Base-by-base conservation (phyloP, 2,797 vertebrate genomes). In the Melanotaenia maccullochi region DNA sequence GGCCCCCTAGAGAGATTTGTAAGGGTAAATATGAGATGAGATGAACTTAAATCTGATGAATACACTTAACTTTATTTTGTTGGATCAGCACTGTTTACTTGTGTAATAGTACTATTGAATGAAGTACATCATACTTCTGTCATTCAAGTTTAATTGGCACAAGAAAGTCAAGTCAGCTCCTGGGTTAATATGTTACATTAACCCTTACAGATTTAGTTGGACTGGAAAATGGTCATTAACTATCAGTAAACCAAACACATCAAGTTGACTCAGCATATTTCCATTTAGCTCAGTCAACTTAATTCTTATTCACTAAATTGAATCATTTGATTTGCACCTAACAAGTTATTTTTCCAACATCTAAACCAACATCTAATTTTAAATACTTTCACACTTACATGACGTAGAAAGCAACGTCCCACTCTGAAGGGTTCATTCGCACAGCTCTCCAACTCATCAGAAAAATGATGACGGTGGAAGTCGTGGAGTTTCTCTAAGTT, bases 401-500 rank as follows among this genome's bases (percentile, higher is more conserved):
- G 94, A 82, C 89, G 88, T 6, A 96, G 78, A 81, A 96, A 95
- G 84, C 94, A 94, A 69, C 91, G 91, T 22, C 94, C 94, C 28
- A 95, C 94, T 65, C 92, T 77, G 81, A 94, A 89, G 14, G 95
- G 94, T 18, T 95, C 93, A 0, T 71, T 82, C 79, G 91, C 52
- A 56, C 94, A 93, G 75, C 80, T 81, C 77, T 95, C 93, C 76
- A 96, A 69, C 78, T 95, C 95, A 24, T 90, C 84, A 18, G 95
- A 83, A 75, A 96, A 96, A 65, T 93, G 80, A 74, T 94, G 95
- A 9, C 82, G 89, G 84, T 96, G 95, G 81, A 96, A 96, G 80
- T 96, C 95, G 14, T 94, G 91, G 25, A 96, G 94, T 65, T 96
- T 96, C 71, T 96, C 95, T 65, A 96, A 77, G 85, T 96, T 96